Evolutionary conservation across 2,113 vertebrate genomes (phyloP), one percentile per base, ranked within the genome.

Genomic region (Lophotis ruficrista): DNA sequence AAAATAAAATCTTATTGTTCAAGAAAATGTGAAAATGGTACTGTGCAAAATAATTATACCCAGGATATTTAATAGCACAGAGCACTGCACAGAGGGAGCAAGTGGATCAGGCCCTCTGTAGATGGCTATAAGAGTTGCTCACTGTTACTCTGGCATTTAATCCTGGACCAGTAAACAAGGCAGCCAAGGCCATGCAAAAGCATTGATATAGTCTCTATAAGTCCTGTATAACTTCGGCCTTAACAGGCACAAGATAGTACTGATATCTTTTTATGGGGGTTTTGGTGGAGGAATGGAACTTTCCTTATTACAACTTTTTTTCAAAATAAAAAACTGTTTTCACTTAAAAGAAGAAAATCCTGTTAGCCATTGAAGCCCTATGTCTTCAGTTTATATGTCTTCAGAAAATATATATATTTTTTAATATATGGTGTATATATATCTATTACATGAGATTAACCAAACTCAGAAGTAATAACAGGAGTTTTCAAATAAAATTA

Each of bases 401-500:
- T 57, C 76, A 57, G 37, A 43, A 62, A 30, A 31, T 15, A 13
- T 20, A 28, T 38, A 22, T 50, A 3, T 60, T 6, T 18, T 66
- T 33, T 20, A 58, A 87, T 75, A 82, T 20, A 41, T 66, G 19
- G 4, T 28, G 2, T 19, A 21, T 64, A 21, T 48, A 5, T 68
- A 48, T 53, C 14, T 70, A 62, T 65, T 72, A 38, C 61, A 79
- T 13, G 35, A 91, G n/a, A n/a, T 84, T 91, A 87, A 56, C 79
- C 47, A 78, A 76, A 62, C 56, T 95, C 85, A 90, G 81, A 92
- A 95, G 70, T 47, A 90, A 53, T 53, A 87, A 77, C 60, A 89
- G 60, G 31, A 70, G 13, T 73, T 90, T 90, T 90, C 72, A 87
- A 84, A 90, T 37, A 93, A 79, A 95, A 90, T 84, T 47, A 73